These are phyloP conservation scores for Agrotis puta DNA, from an alignment of 2,888 invertebrate species.

Conservation along the genomic window DNA sequence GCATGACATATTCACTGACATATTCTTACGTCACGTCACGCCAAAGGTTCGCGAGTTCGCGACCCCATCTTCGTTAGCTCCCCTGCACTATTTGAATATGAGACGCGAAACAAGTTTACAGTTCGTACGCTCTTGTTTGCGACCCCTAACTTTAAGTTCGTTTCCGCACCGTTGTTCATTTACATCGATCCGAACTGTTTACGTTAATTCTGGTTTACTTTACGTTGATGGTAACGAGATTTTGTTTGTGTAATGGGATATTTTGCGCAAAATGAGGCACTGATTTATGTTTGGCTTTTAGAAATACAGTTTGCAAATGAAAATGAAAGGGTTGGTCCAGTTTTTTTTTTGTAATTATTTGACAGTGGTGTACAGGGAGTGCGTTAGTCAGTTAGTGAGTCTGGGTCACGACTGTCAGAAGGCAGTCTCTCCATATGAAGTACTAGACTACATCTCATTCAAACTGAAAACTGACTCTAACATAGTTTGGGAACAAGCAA, in stretches of 20 bases:
- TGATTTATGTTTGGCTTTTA: not conserved
- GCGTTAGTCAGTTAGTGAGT: too few relatives aligned
- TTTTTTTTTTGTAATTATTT: too few relatives aligned
- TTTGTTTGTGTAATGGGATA: constrained; percentile 39
- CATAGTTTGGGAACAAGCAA: too few relatives aligned
- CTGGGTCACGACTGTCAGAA: too few relatives aligned
- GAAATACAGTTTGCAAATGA: not conserved
- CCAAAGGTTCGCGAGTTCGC: constrained; percentile 49
- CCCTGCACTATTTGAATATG: constrained; percentile 90
- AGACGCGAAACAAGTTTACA: constrained; percentile 84
- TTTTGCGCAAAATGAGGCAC: constrained; percentile 14
- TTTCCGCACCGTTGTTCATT: constrained; percentile 77
- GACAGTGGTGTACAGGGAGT: too few relatives aligned
- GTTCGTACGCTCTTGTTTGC: constrained; percentile 81
- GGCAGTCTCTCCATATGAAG: too few relatives aligned
- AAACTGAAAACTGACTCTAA: too few relatives aligned
- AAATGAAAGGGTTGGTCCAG: not conserved
- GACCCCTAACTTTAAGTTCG: constrained; percentile 87
- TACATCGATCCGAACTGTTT: constrained; percentile 78
- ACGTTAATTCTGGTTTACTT: constrained; percentile 69
- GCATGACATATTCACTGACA: constrained; percentile 65
- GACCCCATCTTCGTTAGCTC: constrained; percentile 81
- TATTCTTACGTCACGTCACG: constrained; percentile 77
- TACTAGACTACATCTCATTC: too few relatives aligned
- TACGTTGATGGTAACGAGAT: constrained; percentile 41